Evolutionary conservation across 2,888 invertebrate genomes (phyloP), one percentile per base, ranked within the genome.

Genomic region (Aspidapion aeneum): DNA sequence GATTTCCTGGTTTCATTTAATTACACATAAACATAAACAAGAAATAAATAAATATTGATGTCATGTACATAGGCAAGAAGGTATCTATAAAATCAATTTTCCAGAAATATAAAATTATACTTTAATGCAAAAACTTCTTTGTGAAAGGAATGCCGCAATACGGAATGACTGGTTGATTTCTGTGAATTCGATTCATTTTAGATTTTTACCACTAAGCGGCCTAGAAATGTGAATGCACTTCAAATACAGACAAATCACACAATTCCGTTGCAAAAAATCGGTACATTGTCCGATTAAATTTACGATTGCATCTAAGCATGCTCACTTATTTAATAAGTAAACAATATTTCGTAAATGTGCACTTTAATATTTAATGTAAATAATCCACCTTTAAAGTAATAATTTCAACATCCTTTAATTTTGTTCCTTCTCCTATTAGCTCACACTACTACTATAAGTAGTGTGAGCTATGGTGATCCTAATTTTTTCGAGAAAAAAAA

Each of bases 331-430:
- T 65, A 67, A 63, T 63, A 69, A 69, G 67, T 63, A 69, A 69
- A 68, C 68, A 69, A 62, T 7, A 65, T 70, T 71, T 63, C 68
- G 70, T 69, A 66, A 65, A 71, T 68, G 69, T 69, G 63, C n/a
- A n/a, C n/a, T 70, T 67, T 66, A 65, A 66, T 68, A 70, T 70
- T 64, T 67, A 66, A 61, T 63, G 61, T 60, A 69, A 69, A 69
- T 65, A 69, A 62, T 67, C 12, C 12, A 35, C 12, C 35, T 35
- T 7, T 35, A 35, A 35, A 35, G n/a, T n/a, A n/a, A n/a, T n/a
- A n/a, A n/a, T n/a, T n/a, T n/a, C n/a, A n/a, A n/a, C n/a, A n/a
- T n/a, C n/a, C n/a, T n/a, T n/a, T n/a, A n/a, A n/a, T n/a, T n/a
- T n/a, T n/a, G n/a, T n/a, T n/a, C n/a, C n/a, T n/a, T n/a, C n/a